Evolutionary conservation across 2,797 vertebrate genomes (phyloP).

Genomic region (Bucorvus abyssinicus): DNA sequence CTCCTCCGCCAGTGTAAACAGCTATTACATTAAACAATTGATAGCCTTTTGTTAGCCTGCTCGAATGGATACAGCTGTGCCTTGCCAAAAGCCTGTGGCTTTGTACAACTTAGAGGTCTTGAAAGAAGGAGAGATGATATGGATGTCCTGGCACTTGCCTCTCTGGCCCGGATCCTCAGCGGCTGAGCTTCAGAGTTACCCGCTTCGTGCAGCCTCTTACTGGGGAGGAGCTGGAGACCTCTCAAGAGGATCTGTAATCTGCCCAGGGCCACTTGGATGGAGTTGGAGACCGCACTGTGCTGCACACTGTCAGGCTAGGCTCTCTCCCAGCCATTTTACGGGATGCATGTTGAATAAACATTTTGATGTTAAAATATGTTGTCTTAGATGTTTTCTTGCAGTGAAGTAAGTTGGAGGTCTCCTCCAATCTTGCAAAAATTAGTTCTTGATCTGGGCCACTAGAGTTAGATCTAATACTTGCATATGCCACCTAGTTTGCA

Average conservation of each 20-base stretch:
- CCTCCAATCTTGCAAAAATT: neutral
- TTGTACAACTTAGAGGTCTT: neutral
- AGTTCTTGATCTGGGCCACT: neutral
- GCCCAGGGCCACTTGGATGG: neutral
- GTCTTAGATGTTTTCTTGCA: neutral
- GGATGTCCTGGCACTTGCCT: fast-evolving
- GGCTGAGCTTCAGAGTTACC: neutral
- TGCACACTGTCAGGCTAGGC: fast-evolving
- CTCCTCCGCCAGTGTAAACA: neutral
- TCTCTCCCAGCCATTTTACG: neutral
- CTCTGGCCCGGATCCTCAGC: neutral
- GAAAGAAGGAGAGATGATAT: neutral
- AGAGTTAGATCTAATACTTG: neutral
- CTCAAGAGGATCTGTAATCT: neutral
- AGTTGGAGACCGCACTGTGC: neutral
- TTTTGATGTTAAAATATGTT: neutral
- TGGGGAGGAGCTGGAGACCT: neutral
- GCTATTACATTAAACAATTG: neutral
- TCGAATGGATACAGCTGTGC: neutral
- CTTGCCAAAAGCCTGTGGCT: neutral
- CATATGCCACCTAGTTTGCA: neutral
- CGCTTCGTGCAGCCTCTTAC: fast-evolving
- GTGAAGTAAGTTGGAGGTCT: neutral
- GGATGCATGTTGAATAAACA: fast-evolving
- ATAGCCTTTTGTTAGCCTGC: neutral